Evolutionary conservation across 2,113 vertebrate genomes (phyloP).

Genomic region (Baryphthengus martii): DNA sequence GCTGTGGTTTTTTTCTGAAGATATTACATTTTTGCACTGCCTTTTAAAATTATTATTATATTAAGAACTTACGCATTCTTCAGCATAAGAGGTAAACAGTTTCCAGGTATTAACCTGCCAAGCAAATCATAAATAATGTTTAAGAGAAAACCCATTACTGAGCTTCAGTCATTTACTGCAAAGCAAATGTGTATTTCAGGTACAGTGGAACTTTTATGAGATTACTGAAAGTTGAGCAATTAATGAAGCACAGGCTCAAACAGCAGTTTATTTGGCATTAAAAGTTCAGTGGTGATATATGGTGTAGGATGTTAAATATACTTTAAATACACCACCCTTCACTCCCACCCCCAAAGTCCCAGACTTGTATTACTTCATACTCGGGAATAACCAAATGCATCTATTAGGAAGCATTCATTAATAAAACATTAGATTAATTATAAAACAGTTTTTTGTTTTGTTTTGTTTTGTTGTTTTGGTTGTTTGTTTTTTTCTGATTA

Average conservation of each 20-base stretch:
- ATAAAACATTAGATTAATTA: neutral
- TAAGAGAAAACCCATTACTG: conserved; percentile 13
- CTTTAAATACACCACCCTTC: neutral
- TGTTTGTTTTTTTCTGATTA: neutral
- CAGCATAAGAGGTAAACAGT: neutral
- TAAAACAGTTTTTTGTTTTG: too few relatives aligned
- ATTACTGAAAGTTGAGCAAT: conserved; percentile 28
- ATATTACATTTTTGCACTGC: neutral
- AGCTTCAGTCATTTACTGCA: conserved; percentile 32
- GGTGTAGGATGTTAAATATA: neutral
- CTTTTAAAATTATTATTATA: neutral
- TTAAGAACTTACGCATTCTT: neutral
- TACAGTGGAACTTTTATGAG: conserved; percentile 41
- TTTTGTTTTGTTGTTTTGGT: too few relatives aligned
- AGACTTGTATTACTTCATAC: neutral
- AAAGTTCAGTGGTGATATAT: neutral
- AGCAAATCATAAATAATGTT: conserved; percentile 26
- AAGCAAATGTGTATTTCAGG: conserved; percentile 27
- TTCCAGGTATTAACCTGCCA: neutral
- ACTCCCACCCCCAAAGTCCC: neutral
- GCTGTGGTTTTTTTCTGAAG: neutral
- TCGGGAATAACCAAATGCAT: neutral
- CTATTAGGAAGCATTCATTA: neutral
- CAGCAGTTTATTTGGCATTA: neutral
- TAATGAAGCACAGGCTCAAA: conserved; percentile 29